Percentiles rank a stretch among this genome's conserved stretches.
Conservation (phyloP, 2,113 vertebrate genomes). For the Gymnogyps californianus region DNA sequence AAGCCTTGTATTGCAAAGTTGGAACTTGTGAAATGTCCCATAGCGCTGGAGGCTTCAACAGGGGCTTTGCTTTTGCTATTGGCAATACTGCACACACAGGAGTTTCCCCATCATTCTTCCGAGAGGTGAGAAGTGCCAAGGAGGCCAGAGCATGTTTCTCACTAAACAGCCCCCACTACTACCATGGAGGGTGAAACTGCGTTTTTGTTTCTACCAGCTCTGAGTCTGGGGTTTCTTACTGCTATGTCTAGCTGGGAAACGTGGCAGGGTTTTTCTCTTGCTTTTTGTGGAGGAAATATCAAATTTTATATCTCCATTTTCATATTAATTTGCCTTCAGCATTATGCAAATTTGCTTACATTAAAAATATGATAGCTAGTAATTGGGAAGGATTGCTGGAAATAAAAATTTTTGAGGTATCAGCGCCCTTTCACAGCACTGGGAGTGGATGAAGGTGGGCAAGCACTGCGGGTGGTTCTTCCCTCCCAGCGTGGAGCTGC, state of each 20-base stretch:
- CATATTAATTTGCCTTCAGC: background rate
- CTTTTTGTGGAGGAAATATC: background rate
- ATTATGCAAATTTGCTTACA: background rate
- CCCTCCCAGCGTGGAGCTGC: background rate
- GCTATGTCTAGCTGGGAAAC: fast-evolving
- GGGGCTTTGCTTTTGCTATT: background rate
- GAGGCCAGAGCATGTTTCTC: background rate
- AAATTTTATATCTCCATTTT: background rate
- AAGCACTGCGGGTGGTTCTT: fast-evolving
- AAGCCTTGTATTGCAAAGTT: background rate
- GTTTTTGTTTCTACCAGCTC: background rate
- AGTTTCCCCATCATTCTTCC: fast-evolving
- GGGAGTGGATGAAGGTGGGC: background rate
- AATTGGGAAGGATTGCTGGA: background rate
- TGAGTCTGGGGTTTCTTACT: background rate
- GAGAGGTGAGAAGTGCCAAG: background rate
- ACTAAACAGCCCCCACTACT: background rate
- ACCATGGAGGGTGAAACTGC: background rate
- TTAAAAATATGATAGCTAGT: background rate
- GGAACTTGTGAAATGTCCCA: background rate
- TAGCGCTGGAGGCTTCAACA: fast-evolving
- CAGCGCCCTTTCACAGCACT: background rate
- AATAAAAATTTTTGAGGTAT: background rate
- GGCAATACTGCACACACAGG: too few species aligned
- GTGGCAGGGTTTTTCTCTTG: background rate